phyloP scores from a whole-genome alignment of 2,888 invertebrate genomes.

The Anoncus sp. region DNA sequence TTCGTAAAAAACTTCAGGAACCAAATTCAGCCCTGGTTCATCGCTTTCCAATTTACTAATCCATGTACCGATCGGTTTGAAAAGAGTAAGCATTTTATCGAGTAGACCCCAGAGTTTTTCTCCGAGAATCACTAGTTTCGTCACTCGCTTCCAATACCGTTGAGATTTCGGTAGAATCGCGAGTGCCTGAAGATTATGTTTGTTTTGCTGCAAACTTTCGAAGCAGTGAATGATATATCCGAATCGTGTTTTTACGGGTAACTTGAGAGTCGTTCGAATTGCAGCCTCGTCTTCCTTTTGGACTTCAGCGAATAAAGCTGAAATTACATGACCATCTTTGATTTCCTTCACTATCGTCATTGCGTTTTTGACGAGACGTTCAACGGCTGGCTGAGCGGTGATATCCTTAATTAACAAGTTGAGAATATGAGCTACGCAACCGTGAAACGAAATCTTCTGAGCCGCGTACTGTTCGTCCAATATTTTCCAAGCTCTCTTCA shows the following conservation, averaged over 20 bases:
- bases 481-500: slow-evolving; percentile 68
- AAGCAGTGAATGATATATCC: slow-evolving; percentile 61
- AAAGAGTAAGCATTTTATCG: slow-evolving; percentile 55
- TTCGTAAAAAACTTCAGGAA: slow-evolving; percentile 65
- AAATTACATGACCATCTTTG: slow-evolving; percentile 66
- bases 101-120: slow-evolving; percentile 64
- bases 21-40: slow-evolving; percentile 66
- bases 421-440: slow-evolving; percentile 68
- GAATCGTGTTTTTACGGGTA: slow-evolving; percentile 62
- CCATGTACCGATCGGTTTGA: slow-evolving; percentile 63
- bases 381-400: neutral
- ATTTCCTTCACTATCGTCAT: no score
- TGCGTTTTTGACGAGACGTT: neutral
- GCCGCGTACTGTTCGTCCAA: slow-evolving; percentile 65
- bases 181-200: slow-evolving; percentile 67
- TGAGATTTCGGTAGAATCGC: slow-evolving; percentile 64
- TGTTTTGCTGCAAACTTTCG: slow-evolving; percentile 66
- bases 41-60: slow-evolving; percentile 64
- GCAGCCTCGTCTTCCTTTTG: slow-evolving; percentile 45
- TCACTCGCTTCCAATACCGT: slow-evolving; percentile 48
- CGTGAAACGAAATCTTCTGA: slow-evolving; percentile 27
- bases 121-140: slow-evolving; percentile 60
- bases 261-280: slow-evolving; percentile 56
- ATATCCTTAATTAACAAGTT: slow-evolving; percentile 61
- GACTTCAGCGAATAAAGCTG: slow-evolving; percentile 58